Percentiles rank a stretch among this genome's conserved stretches.
These are phyloP conservation scores for Synergus umbraculus DNA, from an alignment of 2,888 invertebrate species.

Conservation along the genomic window DNA sequence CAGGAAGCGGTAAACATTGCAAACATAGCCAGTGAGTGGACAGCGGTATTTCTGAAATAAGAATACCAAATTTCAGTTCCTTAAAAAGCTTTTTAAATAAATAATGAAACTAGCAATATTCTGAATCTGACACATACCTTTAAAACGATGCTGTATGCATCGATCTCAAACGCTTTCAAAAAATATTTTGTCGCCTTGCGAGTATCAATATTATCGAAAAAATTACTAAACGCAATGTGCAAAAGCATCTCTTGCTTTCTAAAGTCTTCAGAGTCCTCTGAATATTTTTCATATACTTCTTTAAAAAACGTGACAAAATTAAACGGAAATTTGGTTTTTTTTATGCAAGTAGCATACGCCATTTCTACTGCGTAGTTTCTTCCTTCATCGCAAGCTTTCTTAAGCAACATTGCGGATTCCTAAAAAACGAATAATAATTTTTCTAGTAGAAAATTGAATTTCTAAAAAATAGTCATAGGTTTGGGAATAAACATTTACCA, in stretches of 20 bases:
- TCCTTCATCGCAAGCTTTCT: neutral
- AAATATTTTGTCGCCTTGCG: neutral
- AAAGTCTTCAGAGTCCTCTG: neutral
- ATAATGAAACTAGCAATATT: no score
- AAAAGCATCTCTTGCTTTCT: neutral
- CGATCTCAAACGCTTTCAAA: conserved; percentile 2
- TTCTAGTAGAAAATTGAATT: no score
- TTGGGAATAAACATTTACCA: neutral
- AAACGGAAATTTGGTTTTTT: neutral
- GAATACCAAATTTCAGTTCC: no score
- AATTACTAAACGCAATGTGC: conserved; percentile 7
- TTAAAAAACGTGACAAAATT: neutral
- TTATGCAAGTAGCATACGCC: neutral
- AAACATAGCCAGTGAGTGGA: neutral
- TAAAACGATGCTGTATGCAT: neutral
- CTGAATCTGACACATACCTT: neutral
- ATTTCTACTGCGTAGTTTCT: neutral
- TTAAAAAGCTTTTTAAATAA: no score
- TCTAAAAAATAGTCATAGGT: neutral
- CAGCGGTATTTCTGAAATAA: conserved; percentile 3
- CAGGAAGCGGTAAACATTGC: neutral
- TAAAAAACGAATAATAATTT: neutral
- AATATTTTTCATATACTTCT: neutral
- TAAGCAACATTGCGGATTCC: neutral
- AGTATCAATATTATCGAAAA: neutral